A percentile compares a stretch with the other conserved stretches of the same genome.
Conservation (phyloP, 2,797 vertebrate genomes). For the Dendrocincla fuliginosa region DNA sequence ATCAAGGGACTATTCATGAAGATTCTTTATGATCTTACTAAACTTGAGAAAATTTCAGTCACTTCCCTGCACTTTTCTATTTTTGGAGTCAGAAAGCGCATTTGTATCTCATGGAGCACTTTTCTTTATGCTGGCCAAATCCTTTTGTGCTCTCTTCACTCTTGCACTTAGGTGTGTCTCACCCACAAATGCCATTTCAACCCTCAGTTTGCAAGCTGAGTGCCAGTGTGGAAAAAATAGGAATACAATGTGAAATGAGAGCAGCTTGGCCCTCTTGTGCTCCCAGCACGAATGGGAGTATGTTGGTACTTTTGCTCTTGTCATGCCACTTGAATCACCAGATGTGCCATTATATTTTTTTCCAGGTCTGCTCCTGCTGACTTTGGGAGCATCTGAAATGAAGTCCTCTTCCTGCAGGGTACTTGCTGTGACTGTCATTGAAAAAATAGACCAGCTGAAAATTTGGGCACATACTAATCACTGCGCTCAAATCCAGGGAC, state of each 20-base stretch:
- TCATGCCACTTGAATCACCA: background rate
- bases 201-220: background rate
- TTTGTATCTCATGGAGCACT: background rate
- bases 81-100: background rate
- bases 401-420: background rate
- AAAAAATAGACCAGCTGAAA: background rate
- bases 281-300: accelerated
- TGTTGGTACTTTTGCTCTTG: accelerated
- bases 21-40: background rate
- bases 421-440: background rate
- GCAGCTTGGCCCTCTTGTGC: background rate
- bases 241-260: background rate
- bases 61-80: background rate
- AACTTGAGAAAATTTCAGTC: background rate
- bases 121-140: background rate
- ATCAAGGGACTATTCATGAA: background rate
- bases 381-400: background rate
- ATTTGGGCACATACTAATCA: accelerated
- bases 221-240: background rate
- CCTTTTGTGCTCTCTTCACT: background rate
- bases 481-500: accelerated
- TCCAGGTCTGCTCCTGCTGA: background rate
- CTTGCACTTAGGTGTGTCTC: background rate
- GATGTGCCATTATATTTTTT: background rate
- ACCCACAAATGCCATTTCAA: background rate